Evolutionary conservation across 2,113 vertebrate species (phyloP).

Genomic region (Eubucco bourcierii): DNA sequence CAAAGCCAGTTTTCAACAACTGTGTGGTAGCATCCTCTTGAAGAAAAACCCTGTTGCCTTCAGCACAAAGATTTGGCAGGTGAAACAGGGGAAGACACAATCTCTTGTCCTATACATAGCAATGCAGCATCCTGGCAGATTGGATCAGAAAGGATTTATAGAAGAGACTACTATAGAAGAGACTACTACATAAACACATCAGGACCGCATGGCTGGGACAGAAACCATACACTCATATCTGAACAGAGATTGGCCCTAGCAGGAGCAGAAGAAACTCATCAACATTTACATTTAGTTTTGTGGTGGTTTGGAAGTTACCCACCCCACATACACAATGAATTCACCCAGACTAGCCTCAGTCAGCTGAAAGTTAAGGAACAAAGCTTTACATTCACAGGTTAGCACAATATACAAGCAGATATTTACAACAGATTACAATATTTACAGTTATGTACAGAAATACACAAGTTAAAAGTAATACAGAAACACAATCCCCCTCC

Average conservation of each 20-base stretch:
- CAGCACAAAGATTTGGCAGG: background rate
- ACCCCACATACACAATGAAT: no score
- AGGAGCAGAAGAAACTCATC: background rate
- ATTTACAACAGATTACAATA: no score
- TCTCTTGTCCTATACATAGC: background rate
- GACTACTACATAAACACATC: no score
- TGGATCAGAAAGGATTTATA: background rate
- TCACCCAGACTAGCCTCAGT: no score
- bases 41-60: background rate
- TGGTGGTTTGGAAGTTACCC: no score
- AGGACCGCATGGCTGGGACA: background rate
- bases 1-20: background rate
- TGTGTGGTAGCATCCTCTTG: background rate
- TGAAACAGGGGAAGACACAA: background rate
- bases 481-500: no score
- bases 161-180: no score
- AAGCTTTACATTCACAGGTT: no score
- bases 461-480: no score
- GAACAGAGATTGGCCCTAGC: background rate
- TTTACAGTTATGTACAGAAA: no score
- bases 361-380: no score
- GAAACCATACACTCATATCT: rapidly evolving
- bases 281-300: background rate
- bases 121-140: background rate
- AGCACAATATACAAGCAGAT: no score